Base-by-base conservation (phyloP, 2,797 vertebrate genomes). In the Dendrocincla tyrannina region DNA sequence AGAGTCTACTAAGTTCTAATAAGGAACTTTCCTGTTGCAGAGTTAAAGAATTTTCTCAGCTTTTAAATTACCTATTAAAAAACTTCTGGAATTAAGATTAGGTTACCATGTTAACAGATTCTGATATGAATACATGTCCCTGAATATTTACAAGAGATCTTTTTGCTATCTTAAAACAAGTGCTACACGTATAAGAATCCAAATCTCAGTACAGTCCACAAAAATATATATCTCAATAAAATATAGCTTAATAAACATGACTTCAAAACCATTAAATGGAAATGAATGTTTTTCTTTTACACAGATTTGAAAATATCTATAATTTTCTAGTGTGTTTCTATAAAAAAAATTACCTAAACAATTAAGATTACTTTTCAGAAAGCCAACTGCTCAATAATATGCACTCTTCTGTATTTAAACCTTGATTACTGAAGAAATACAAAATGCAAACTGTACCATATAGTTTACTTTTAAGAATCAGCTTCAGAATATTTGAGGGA, bases 141-240 rank as follows among this genome's bases (percentile, higher is more conserved):
- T 0, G 0, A n/a, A 58, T 62, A 60, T n/a, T 85, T 41, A 49
- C 2, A 20, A 5, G 7, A 76, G 13, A 80, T 4, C 4, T n/a
- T 46, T 77, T 17, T 47, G 47, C 56, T 52, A 67, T 41, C 32
- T 62, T 50, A 35, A 80, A 91, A 46, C 2, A 77, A 72, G 32
- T 23, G 7, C 60, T 4, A 32, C 4, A 7, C 20, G 4, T 39
- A 28, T 33, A 50, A 59, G 9, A 87, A 68, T 25, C 18, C 15
- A 64, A 32, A 72, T 28, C 5, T 60, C 33, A 44, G 9, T 33
- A 30, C 5, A 62, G 50, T 32, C 28, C 23, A 42, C 44, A 35
- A 73, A 79, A 72, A 3, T 13, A 10, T 13, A 10, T 4, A 32
- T 18, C 15, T 56, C 44, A 30, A 63, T 33, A 85, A 87, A 85